Base-by-base conservation (phyloP, 2,113 vertebrate species). In the Sylvilagus bachmani region DNA sequence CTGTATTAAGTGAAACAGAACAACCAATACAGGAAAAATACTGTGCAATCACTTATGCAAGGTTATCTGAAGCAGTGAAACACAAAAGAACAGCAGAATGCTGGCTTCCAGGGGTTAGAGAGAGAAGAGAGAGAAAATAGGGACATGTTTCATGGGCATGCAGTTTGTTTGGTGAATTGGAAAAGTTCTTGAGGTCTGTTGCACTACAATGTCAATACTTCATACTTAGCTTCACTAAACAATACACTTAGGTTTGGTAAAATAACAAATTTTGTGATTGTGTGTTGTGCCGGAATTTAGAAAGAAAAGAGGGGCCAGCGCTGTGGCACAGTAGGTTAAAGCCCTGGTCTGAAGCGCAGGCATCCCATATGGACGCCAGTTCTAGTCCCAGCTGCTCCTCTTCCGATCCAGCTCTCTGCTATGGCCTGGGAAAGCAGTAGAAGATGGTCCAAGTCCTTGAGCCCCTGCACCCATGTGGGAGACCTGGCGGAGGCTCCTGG, bases 41-140 rank as follows among this genome's bases (percentile, higher is more conserved):
- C 19, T 75, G 0, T 22, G n/a, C 0, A 0, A 33, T 69, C 25
- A 33, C 1, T 8, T 49, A 62, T 12, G 4, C 6, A 25, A 80
- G 44, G 0, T 44, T 10, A 38, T 44, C 21, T 24, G 38, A 33
- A 61, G 25, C 2, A 53, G 51, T 33, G 7, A 84, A 49, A 55
- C 27, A 36, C 71, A 38, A 31, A 55, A 31, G 79, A 31, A 21
- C 38, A 53, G 49, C 3, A n/a, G 24, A 29, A 12, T 29, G 21
- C 1, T 24, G 19, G 11, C 36, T 66, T 3, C 8, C 16, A 29
- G 51, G n/a, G 21, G 5, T 19, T n/a, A 22, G 44, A 11, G 21
- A 66, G 70, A 62, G 29, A 80, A 8, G 21, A 44, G 44, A 44
- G 44, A 44, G 44, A 44, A 75, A 19, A 27, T 38, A 7, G 24